Conservation (phyloP, 2,113 vertebrate genomes). For the Morone chrysops region DNA sequence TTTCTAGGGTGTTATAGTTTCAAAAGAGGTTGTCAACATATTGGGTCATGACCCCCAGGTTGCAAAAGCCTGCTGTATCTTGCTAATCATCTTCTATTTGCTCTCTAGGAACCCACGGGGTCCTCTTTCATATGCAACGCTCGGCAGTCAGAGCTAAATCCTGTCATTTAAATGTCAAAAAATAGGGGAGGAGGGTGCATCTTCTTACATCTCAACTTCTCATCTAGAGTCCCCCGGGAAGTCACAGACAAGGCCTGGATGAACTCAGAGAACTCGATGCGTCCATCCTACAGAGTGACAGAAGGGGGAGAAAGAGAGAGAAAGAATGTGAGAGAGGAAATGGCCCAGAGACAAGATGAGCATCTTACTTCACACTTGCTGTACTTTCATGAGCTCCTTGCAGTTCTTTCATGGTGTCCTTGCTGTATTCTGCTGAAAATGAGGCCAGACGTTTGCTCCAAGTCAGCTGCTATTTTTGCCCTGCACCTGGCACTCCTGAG, state of each 20-base stretch:
- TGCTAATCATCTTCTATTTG: conserved; percentile 22
- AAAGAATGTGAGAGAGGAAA: conserved; percentile 26
- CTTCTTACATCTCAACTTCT: conserved; percentile 96
- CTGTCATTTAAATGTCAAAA: conserved; percentile 53
- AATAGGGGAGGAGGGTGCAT: conserved; percentile 1
- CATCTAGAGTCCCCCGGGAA: conserved; percentile 95
- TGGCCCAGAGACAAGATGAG: conserved; percentile 23
- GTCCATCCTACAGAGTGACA: conserved; percentile 88
- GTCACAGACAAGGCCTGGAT: conserved; percentile 99
- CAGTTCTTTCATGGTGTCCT: conserved; percentile 54
- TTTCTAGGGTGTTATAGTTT: neutral
- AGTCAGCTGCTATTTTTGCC: conserved; percentile 78
- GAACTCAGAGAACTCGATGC: conserved; percentile 98
- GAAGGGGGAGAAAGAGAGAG: conserved; percentile 20
- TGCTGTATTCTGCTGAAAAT: conserved; percentile 64
- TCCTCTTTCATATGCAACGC: conserved; percentile 31
- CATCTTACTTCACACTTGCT: conserved; percentile 37
- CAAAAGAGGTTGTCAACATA: neutral
- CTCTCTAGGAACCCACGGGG: conserved; percentile 2
- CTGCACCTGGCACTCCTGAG: conserved; percentile 74
- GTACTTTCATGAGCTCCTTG: conserved; percentile 41
- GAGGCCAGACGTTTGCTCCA: conserved; percentile 72
- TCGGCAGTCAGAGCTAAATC: conserved; percentile 31
- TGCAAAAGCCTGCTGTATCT: conserved; percentile 5
- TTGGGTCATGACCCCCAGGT: neutral